Evolutionary conservation across 2,888 invertebrate genomes (phyloP).

Genomic region (Theretra japonica): DNA sequence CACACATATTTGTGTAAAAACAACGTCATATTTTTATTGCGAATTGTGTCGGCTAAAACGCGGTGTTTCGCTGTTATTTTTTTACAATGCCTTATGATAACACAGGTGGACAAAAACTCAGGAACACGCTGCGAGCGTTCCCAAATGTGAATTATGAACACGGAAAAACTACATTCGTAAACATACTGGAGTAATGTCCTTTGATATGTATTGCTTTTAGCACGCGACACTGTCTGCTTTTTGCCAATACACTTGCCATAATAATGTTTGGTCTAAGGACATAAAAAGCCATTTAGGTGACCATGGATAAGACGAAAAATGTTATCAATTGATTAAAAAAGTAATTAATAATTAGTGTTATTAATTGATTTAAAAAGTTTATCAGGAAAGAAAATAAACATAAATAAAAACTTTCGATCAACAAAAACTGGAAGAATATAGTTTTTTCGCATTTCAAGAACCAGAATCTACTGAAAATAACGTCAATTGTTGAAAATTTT

Average conservation of each 20-base stretch:
- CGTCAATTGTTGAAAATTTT: too few relatives aligned
- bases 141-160: conserved; percentile 24
- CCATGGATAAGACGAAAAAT: neutral
- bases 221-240: conserved; percentile 18
- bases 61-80: neutral
- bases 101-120: conserved; percentile 27
- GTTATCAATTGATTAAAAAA: too few relatives aligned
- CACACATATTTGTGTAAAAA: conserved; percentile 19
- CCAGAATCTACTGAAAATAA: too few relatives aligned
- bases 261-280: neutral
- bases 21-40: conserved; percentile 23
- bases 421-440: too few relatives aligned
- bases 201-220: conserved; percentile 15
- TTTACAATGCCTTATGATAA: conserved; percentile 26
- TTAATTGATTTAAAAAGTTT: too few relatives aligned
- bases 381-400: too few relatives aligned
- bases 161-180: conserved; percentile 22
- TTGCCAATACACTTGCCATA: neutral
- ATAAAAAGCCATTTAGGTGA: neutral
- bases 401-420: too few relatives aligned
- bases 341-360: too few relatives aligned
- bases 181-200: conserved; percentile 13
- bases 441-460: too few relatives aligned
- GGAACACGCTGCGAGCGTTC: conserved; percentile 9
- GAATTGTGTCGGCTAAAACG: conserved; percentile 15